phyloP scores from a whole-genome alignment of 2,797 vertebrate species.

The Sebastes vulpes region DNA sequence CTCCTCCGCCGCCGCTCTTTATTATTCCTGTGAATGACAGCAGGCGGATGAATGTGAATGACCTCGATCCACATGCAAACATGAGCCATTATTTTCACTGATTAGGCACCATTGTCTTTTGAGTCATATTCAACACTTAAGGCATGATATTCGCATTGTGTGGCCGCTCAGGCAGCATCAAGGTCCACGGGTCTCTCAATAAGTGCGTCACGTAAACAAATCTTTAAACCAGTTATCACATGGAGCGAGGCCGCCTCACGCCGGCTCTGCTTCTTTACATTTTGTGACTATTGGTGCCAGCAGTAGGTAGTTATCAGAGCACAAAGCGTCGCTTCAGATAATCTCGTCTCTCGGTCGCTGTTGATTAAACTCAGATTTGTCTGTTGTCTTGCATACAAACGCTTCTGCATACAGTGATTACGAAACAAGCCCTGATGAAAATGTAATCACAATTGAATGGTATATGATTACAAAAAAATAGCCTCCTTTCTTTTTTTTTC shows the following conservation, averaged over 20 bases:
- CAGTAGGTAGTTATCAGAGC: conserved; percentile 5
- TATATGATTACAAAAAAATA: neutral
- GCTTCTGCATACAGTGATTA: neutral
- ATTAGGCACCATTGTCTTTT: neutral
- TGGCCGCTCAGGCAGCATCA: neutral
- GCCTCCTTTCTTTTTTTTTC: neutral
- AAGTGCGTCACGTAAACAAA: neutral
- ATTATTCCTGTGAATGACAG: neutral
- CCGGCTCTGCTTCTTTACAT: neutral
- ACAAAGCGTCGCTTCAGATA: neutral
- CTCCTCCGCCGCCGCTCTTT: neutral
- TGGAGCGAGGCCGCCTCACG: neutral
- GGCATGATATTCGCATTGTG: neutral
- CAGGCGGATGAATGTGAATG: neutral
- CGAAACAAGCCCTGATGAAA: conserved; percentile 9
- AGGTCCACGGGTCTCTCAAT: neutral
- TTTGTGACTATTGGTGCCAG: neutral
- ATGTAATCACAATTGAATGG: neutral
- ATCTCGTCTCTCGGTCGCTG: neutral
- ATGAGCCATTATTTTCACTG: neutral
- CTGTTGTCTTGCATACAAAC: conserved; percentile 6
- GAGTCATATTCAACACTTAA: neutral
- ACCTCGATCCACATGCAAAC: neutral
- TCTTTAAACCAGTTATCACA: neutral
- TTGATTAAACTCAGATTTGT: conserved; percentile 12